A percentile compares a stretch with the other conserved stretches of the same genome.
These are phyloP conservation scores for Pangasius krempfi DNA, from an alignment of 2,797 vertebrate genomes.

Conservation along the genomic window DNA sequence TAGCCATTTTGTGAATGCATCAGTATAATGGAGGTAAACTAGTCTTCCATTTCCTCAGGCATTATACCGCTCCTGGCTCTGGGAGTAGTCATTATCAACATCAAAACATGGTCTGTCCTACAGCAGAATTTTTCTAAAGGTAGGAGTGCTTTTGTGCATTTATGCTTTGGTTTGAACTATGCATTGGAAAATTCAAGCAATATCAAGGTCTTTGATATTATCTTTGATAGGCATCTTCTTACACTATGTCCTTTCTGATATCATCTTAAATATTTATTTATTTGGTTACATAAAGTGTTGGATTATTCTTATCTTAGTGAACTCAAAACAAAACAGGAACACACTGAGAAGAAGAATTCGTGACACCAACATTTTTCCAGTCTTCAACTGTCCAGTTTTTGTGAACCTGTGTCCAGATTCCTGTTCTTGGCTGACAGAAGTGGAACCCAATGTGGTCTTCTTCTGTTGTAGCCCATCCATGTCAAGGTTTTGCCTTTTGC, in stretches of 20 bases:
- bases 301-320: background rate
- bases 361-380: background rate
- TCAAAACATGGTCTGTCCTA: constrained; percentile 15
- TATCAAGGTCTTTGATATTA: background rate
- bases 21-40: constrained; percentile 46
- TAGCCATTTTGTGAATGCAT: constrained; percentile 42
- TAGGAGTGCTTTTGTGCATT: constrained; percentile 7
- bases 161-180: constrained; percentile 12
- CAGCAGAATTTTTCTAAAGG: constrained; percentile 1
- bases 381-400: background rate
- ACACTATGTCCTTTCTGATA: background rate
- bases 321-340: background rate
- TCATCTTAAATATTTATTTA: constrained; percentile 7
- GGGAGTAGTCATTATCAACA: constrained; percentile 31
- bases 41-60: constrained; percentile 22
- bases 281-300: background rate
- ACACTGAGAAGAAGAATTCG: background rate
- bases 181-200: background rate
- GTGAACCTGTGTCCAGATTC: background rate
- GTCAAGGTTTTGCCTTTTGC: background rate
- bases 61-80: background rate
- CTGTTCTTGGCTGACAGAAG: background rate
- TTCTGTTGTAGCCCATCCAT: background rate
- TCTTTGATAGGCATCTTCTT: background rate
- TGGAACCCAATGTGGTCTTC: background rate